A percentile compares a stretch with the other conserved stretches of the same genome.
Evolutionary conservation across 2,797 vertebrate genomes (phyloP).

Genomic region (Taenioides sp.): DNA sequence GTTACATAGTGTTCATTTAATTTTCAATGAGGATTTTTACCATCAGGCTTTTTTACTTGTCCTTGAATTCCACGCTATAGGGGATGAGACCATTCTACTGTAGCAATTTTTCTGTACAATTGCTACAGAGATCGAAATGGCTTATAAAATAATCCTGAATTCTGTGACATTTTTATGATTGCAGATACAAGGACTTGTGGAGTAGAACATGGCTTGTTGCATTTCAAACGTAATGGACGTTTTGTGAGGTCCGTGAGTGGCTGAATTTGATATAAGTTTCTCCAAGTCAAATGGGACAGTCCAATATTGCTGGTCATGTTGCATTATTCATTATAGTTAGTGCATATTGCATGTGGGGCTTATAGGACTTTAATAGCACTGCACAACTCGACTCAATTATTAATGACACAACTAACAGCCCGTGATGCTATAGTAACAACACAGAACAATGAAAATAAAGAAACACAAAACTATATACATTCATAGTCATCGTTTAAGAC

Average conservation of each 20-base stretch:
- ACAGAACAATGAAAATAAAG: not conserved
- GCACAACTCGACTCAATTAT: constrained; percentile 7
- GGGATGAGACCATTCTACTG: too few relatives aligned
- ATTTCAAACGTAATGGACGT: not conserved
- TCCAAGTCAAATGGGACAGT: constrained; percentile 1
- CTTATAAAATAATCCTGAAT: not conserved
- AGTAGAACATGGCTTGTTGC: not conserved
- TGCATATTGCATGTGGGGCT: constrained; percentile 7
- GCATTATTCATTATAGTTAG: not conserved
- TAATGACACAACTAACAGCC: not conserved
- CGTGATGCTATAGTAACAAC: not conserved
- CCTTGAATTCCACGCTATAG: not conserved
- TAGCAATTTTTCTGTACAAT: not conserved
- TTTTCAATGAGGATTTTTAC: not conserved
- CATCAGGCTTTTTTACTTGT: not conserved
- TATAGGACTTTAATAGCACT: constrained; percentile 8
- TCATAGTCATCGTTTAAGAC: not conserved
- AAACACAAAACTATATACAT: not conserved
- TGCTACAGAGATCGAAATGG: not conserved
- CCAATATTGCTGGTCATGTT: not conserved
- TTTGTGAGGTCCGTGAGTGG: not conserved
- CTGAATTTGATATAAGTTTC: not conserved
- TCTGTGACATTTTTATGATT: too few relatives aligned
- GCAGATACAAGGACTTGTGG: not conserved
- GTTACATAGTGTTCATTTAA: not conserved